phyloP scores from a whole-genome alignment of 2,113 vertebrate species.

The Chascanopsetta lugubris region DNA sequence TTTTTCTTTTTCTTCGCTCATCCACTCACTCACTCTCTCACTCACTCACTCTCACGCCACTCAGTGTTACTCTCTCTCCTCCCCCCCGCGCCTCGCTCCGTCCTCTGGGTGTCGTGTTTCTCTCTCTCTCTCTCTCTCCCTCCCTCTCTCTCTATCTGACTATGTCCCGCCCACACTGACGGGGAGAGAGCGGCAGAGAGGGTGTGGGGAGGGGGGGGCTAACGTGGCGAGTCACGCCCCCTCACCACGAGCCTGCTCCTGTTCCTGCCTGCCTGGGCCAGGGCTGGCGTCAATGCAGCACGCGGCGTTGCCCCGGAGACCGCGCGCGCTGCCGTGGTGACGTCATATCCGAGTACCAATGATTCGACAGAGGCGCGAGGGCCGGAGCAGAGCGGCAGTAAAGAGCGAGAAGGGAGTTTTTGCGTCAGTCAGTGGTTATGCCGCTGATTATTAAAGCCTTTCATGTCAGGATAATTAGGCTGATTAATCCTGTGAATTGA shows the following conservation, averaged over 20 bases:
- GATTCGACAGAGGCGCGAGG: conserved; percentile 66
- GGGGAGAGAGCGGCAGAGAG: conserved; percentile 10
- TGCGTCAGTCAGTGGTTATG: conserved; percentile 67
- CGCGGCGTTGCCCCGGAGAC: conserved; percentile 79
- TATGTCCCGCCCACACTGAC: conserved; percentile 78
- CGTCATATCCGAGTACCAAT: conserved; percentile 70
- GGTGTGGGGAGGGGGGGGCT: conserved; percentile 48
- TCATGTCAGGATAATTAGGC: conserved; percentile 54
- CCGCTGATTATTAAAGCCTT: conserved; percentile 46
- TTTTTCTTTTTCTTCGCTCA: conserved; percentile 73
- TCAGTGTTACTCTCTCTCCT: conserved; percentile 55
- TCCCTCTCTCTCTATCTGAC: conserved; percentile 70
- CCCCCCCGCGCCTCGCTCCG: conserved; percentile 44
- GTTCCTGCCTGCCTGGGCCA: too few relatives aligned
- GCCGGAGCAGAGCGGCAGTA: conserved; percentile 25
- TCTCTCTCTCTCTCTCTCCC: conserved; percentile 72
- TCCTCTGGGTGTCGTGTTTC: conserved; percentile 87
- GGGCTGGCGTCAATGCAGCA: conserved; percentile 77
- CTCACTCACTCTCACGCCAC: conserved; percentile 59
- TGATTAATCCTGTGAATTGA: conserved; percentile 32
- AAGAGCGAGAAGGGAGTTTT: background rate
- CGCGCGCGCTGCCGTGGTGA: conserved; percentile 64
- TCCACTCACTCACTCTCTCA: conserved; percentile 69
- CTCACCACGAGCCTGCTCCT: conserved; percentile 77
- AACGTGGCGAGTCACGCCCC: conserved; percentile 78